Conservation (phyloP, 2,797 vertebrate genomes). For the Peromyscus attwateri region DNA sequence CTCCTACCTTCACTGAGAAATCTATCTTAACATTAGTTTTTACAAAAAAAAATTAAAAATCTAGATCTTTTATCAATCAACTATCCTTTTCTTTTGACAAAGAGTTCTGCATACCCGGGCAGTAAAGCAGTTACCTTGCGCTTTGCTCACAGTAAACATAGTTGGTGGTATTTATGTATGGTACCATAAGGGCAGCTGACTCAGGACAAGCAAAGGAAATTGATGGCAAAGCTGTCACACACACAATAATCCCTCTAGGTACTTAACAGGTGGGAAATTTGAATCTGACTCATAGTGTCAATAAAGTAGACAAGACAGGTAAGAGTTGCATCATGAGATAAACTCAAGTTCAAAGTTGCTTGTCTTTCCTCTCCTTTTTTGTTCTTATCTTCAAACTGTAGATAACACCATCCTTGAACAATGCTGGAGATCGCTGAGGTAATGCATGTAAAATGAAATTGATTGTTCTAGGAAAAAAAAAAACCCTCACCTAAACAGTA, state of each 20-base stretch:
- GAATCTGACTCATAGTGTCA: not conserved
- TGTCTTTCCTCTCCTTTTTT: not conserved
- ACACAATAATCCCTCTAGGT: not conserved
- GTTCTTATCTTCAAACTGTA: constrained; percentile 41
- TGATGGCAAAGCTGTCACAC: not conserved
- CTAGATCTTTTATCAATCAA: constrained; percentile 67
- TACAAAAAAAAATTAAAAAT: constrained; percentile 32
- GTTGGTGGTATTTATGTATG: not conserved
- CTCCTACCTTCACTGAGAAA: constrained; percentile 76
- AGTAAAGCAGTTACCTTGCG: not conserved
- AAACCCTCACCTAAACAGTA: constrained; percentile 7
- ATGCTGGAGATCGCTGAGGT: constrained; percentile 21
- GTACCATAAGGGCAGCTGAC: not conserved
- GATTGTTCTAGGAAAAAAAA: not conserved
- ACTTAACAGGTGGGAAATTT: not conserved
- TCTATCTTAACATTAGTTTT: constrained; percentile 75
- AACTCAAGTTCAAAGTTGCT: not conserved
- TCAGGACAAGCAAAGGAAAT: not conserved
- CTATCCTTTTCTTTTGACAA: not conserved
- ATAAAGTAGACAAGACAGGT: not conserved
- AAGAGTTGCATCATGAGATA: not conserved
- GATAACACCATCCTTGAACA: constrained; percentile 6
- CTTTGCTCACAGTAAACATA: not conserved
- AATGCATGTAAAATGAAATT: constrained; percentile 61
- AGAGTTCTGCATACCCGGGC: not conserved